Evolutionary conservation across 2,888 invertebrate genomes (phyloP), one percentile per base, ranked within the genome.

Genomic region (Cheilosia grossa): DNA sequence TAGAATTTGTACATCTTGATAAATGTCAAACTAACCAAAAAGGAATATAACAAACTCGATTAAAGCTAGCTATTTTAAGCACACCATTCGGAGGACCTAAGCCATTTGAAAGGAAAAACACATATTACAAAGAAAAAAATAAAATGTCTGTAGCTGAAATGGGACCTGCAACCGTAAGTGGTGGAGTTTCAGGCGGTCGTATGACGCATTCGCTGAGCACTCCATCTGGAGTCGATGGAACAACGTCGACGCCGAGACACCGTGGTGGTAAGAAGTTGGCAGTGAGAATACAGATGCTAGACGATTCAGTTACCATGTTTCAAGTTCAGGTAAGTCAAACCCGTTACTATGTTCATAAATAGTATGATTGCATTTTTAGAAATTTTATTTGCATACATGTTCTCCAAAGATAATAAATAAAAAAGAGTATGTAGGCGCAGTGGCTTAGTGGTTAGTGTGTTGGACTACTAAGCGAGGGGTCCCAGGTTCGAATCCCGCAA

Each of bases 251-350:
- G 87, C 96, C 96, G 67, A 94, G 96, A 88, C 96, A 97, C 88
- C 96, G 96, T 89, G 96, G 96, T 90, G 97, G 97, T 90, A 97
- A 97, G 92, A 97, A 97, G 95, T 93, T 97, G 87, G 96, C 97
- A 70, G 95, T 97, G 87, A 93, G 97, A 88, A 96, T 97, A 73
- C 97, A 97, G 92, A 97, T 97, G 97, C 93, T 97, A 88, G 97
- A 97, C 91, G 97, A 97, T 92, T 94, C 96, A 67, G 94, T 97
- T 90, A 97, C 97, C 88, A 96, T 97, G 94, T 97, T 97, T 93
- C 97, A 97, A 94, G 96, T 97, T 88, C 97, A 97, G 96, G 97
- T 97, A 91, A 92, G 94, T 90, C 9, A 6, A 21, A 53, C 1
- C 1, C 13, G 4, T 19, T 3, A 6, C 19, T 9, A 47, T 19